Conservation (phyloP, 2,797 vertebrate genomes). For the Enteromius unitaeniatus region DNA sequence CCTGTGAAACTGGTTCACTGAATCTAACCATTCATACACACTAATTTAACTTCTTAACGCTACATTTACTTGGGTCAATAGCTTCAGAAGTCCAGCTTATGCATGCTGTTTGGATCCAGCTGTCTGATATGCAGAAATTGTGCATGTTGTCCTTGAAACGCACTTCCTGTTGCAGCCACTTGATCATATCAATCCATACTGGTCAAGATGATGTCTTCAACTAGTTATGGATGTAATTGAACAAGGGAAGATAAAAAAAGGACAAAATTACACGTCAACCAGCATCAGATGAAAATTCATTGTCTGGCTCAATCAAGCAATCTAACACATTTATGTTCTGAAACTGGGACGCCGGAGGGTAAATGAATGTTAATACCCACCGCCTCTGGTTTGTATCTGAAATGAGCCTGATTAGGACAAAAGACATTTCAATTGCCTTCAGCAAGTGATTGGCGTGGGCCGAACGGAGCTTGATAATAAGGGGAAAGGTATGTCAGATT, state of each 20-base stretch:
- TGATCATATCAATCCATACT: conserved; percentile 3
- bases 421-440: conserved; percentile 26
- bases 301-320: conserved; percentile 30
- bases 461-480: conserved; percentile 12
- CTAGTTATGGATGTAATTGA: not conserved
- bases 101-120: not conserved
- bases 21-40: not conserved
- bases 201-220: conserved; percentile 10
- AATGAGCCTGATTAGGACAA: conserved; percentile 38
- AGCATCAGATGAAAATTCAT: conserved; percentile 28
- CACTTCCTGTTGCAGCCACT: not conserved
- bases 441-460: conserved; percentile 18
- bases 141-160: conserved; percentile 21
- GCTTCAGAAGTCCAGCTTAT: not conserved
- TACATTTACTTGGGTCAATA: not conserved
- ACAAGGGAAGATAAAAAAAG: not conserved
- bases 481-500: conserved; percentile 32
- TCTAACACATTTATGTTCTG: conserved; percentile 22
- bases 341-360: conserved; percentile 22
- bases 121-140: conserved; percentile 7
- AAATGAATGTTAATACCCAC: conserved; percentile 19
- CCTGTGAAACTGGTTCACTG: not conserved
- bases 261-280: not conserved
- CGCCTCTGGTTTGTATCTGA: conserved; percentile 23
- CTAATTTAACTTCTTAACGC: not conserved